phyloP scores from a whole-genome alignment of 2,888 invertebrate genomes.

The Antheraea assamensis region DNA sequence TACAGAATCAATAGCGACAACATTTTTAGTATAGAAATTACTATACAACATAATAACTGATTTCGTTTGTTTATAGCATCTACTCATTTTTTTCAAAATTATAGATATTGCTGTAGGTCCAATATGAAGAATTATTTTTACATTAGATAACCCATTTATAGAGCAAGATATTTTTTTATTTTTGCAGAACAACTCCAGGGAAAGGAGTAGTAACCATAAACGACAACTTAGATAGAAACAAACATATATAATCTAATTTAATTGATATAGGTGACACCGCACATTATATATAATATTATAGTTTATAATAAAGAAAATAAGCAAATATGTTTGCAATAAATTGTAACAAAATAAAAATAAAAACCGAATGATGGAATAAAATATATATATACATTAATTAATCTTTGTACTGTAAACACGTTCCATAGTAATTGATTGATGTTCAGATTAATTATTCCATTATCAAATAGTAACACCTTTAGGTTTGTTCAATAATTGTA shows the following conservation, averaged over 20 bases:
- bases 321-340: too few species aligned
- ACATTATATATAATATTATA: too few species aligned
- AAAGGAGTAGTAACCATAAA: too few species aligned
- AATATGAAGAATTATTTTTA: too few species aligned
- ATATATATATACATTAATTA: background rate
- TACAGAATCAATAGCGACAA: background rate
- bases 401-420: background rate
- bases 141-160: too few species aligned
- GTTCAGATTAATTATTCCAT: background rate
- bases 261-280: too few species aligned
- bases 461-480: background rate
- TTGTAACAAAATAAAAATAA: background rate
- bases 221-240: too few species aligned
- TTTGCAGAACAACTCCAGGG: too few species aligned
- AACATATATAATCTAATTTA: too few species aligned
- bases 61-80: background rate
- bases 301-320: too few species aligned
- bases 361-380: background rate
- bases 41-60: background rate
- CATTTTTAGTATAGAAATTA: background rate
- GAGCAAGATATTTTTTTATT: too few species aligned
- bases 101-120: too few species aligned
- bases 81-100: background rate
- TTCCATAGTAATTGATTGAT: slow-evolving; percentile 1
- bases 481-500: background rate